Conservation (phyloP, 2,888 invertebrate species). For the Dexiosoma caninum region DNA sequence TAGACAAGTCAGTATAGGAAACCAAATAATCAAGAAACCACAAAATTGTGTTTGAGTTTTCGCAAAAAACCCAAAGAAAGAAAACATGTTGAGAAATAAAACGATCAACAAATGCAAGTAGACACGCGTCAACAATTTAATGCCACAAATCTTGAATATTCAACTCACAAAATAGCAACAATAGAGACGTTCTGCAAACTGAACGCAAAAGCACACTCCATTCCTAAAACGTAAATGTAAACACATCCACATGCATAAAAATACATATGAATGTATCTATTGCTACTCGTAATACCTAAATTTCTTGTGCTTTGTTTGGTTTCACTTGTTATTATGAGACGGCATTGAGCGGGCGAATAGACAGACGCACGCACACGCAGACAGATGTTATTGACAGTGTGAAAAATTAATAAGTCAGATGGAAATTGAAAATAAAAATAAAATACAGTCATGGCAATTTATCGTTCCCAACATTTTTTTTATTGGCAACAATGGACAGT, state of each 20-base stretch:
- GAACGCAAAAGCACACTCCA: not conserved
- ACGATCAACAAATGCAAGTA: slow-evolving; percentile 43
- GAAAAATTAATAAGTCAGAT: not conserved
- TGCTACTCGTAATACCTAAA: slow-evolving; percentile 46
- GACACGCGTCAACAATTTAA: slow-evolving; percentile 62
- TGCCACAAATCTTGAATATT: slow-evolving; percentile 55
- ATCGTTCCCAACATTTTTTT: too few species aligned
- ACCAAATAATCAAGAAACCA: slow-evolving; percentile 30
- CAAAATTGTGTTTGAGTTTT: slow-evolving; percentile 50
- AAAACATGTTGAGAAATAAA: not conserved
- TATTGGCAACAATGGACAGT: too few species aligned
- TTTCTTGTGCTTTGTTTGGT: slow-evolving; percentile 15
- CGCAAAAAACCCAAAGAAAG: not conserved
- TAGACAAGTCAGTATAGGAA: not conserved
- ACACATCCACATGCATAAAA: not conserved
- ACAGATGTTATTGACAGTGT: slow-evolving; percentile 2
- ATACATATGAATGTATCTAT: not conserved
- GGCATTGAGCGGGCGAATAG: not conserved
- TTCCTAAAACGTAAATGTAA: not conserved
- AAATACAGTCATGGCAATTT: not conserved
- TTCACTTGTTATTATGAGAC: not conserved
- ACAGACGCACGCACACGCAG: not conserved
- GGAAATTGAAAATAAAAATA: not conserved
- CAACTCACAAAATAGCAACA: slow-evolving; percentile 27
- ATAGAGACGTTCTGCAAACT: slow-evolving; percentile 41